A percentile compares a stretch with the other conserved stretches of the same genome.
Conservation (phyloP, 2,113 vertebrate genomes). For the Pipra filicauda region DNA sequence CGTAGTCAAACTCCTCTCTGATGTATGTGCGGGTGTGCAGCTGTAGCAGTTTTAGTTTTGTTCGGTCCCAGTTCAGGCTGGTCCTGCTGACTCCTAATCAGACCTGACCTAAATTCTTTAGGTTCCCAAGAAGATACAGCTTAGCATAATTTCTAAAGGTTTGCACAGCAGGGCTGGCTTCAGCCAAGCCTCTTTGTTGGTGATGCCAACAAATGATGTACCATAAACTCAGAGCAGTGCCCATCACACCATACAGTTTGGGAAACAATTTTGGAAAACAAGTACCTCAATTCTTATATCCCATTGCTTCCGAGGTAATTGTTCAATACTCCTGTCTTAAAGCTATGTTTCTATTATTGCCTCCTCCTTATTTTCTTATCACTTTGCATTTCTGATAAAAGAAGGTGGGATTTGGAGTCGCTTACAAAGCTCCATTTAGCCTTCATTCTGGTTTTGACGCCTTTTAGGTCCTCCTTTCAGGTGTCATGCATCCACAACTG, state of each 20-base stretch:
- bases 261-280: not conserved
- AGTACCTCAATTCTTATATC: not conserved
- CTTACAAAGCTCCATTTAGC: not conserved
- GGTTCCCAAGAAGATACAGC: not conserved
- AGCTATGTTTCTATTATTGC: not conserved
- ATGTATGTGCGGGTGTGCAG: not conserved
- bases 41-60: not conserved
- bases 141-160: not conserved
- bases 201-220: not conserved
- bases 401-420: not conserved
- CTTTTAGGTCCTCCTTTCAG: not conserved
- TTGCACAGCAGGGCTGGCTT: not conserved
- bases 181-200: not conserved
- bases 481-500: not conserved
- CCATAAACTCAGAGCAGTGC: not conserved
- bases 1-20: not conserved
- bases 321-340: not conserved
- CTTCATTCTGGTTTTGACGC: not conserved
- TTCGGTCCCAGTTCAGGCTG: not conserved
- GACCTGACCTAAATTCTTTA: not conserved
- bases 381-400: not conserved
- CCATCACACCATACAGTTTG: not conserved
- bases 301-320: not conserved
- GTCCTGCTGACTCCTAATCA: not conserved
- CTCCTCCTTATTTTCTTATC: not conserved